phyloP scores from a whole-genome alignment of 35 echinoderm and acorn worm genomes.

The Lytechinus variegatus region DNA sequence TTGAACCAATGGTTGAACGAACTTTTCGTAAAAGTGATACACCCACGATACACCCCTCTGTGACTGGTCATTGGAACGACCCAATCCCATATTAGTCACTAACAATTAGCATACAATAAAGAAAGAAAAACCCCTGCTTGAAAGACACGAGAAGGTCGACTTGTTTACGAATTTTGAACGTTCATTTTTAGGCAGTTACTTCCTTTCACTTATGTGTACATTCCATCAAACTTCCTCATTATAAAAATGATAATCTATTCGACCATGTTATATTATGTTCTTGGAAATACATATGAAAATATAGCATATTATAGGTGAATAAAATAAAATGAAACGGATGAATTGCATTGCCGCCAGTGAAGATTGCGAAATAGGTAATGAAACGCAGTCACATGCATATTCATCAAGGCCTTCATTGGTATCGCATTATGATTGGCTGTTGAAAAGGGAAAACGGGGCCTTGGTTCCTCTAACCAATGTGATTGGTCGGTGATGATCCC shows the following conservation, averaged over 20 bases:
- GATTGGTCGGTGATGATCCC: conserved; percentile 33
- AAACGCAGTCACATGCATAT: not conserved
- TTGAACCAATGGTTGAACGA: too few species aligned
- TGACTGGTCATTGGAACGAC: not conserved
- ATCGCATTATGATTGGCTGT: not conserved
- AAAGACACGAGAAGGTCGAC: not conserved
- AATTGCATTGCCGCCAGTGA: too few species aligned
- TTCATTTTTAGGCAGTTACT: too few species aligned
- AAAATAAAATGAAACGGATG: not conserved
- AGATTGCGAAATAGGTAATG: too few species aligned
- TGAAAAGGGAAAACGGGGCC: not conserved
- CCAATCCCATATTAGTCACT: conserved; percentile 14
- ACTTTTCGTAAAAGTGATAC: too few species aligned
- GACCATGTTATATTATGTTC: not conserved
- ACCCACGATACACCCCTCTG: not conserved
- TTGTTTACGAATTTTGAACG: not conserved
- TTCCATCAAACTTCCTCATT: too few species aligned
- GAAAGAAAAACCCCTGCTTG: not conserved
- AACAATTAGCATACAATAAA: conserved; percentile 33
- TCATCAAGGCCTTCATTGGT: not conserved
- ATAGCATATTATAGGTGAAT: not conserved
- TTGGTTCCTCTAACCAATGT: not conserved
- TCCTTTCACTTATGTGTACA: too few species aligned
- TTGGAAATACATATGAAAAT: not conserved
- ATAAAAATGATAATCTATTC: not conserved